Evolutionary conservation across 2,113 vertebrate genomes (phyloP).

Genomic region (Chaetorhynchus papuensis): DNA sequence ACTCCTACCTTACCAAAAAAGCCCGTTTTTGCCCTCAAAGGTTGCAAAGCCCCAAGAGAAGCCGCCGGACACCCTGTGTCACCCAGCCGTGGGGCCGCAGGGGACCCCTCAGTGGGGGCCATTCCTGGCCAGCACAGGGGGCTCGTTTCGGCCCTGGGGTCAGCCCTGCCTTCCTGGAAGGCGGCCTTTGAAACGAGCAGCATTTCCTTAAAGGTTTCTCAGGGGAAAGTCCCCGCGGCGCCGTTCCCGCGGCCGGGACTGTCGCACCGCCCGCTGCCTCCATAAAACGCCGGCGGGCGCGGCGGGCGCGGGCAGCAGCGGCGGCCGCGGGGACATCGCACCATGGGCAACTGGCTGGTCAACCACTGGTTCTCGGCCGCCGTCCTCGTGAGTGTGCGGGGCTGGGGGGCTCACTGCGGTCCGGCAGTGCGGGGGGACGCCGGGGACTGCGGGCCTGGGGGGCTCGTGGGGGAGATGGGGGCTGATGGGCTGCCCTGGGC

Average conservation of each 20-base stretch:
- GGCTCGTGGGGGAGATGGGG: accelerated
- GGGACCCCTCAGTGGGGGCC: accelerated
- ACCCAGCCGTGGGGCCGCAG: accelerated
- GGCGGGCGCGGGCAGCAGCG: not conserved
- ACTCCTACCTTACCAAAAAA: not conserved
- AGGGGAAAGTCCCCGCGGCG: conserved; percentile 42
- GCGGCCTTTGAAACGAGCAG: not conserved
- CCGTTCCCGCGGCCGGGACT: not conserved
- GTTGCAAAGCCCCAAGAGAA: not conserved
- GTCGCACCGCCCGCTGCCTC: not conserved
- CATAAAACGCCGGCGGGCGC: not conserved
- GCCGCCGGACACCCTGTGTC: not conserved
- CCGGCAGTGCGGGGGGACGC: accelerated
- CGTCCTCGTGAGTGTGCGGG: conserved; percentile 74
- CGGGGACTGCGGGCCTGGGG: accelerated
- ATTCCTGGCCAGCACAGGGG: accelerated
- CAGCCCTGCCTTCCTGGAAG: not conserved
- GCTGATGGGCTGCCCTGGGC: not conserved
- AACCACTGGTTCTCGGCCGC: conserved; percentile 81
- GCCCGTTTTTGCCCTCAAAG: not conserved
- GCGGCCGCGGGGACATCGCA: accelerated
- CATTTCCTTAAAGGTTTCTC: conserved; percentile 54
- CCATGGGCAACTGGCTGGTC: conserved; percentile 85
- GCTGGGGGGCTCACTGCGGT: accelerated
- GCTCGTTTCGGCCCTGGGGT: accelerated